A percentile compares a stretch with the other conserved stretches of the same genome.
Conservation (phyloP, 2,888 invertebrate species). For the Rhogogaster chlorosoma region DNA sequence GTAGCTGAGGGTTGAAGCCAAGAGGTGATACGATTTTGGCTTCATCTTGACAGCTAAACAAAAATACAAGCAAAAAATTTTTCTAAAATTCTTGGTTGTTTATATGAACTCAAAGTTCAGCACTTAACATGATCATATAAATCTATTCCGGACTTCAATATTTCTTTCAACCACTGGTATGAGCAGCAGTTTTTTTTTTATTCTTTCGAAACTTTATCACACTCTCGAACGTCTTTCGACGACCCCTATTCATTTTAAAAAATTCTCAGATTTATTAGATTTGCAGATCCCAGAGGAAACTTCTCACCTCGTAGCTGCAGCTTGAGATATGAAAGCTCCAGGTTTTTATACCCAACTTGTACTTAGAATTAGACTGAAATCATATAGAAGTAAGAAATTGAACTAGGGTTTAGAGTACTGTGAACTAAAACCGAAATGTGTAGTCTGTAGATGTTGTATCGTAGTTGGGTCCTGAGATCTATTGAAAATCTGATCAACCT, state of each 20-base stretch:
- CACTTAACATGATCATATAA: too few relatives aligned
- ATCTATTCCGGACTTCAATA: neutral
- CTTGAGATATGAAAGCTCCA: neutral
- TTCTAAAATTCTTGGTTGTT: neutral
- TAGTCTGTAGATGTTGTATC: neutral
- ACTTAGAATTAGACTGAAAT: too few relatives aligned
- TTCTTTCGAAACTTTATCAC: neutral
- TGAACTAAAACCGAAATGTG: neutral
- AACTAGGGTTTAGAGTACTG: neutral
- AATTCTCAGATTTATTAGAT: neutral
- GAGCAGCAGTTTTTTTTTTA: neutral
- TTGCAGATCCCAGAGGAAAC: neutral
- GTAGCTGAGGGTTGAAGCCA: neutral
- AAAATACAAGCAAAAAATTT: neutral
- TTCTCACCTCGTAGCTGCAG: neutral
- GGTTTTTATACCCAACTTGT: neutral
- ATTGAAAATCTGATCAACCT: neutral
- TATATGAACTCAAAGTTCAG: neutral
- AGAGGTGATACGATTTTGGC: neutral
- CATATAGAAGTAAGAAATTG: neutral
- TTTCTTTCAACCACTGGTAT: neutral
- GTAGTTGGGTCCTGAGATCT: neutral
- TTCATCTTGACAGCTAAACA: neutral
- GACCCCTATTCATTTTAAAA: neutral
- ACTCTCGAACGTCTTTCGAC: neutral